A percentile compares a stretch with the other conserved stretches of the same genome.
phyloP scores from a whole-genome alignment of 2,888 invertebrate genomes.

The Altica lythri region DNA sequence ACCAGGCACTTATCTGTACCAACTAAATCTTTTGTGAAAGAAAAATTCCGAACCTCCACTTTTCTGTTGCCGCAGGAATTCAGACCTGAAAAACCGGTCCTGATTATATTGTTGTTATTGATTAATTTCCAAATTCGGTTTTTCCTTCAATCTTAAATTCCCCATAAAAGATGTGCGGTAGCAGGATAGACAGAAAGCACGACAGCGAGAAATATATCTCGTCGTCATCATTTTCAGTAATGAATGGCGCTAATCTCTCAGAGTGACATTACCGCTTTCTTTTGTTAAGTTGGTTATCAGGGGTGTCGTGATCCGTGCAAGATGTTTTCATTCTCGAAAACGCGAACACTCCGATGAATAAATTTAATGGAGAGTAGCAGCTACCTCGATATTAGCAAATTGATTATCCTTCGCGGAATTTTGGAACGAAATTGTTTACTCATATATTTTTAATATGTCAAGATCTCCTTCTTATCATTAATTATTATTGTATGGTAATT shows the following conservation, averaged over 20 bases:
- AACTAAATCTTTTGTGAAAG: too few species aligned
- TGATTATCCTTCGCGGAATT: too few species aligned
- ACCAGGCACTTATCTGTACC: too few species aligned
- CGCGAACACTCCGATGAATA: conserved; percentile 6
- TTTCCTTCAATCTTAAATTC: conserved; percentile 1
- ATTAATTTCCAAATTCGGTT: background rate
- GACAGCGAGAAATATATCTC: conserved; percentile 19
- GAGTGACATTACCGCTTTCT: conserved; percentile 21
- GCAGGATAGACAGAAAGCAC: conserved; percentile 17
- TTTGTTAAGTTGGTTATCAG: conserved; percentile 19
- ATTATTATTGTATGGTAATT: too few species aligned
- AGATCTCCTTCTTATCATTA: too few species aligned
- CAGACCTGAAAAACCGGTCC: too few species aligned
- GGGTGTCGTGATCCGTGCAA: conserved; percentile 15
- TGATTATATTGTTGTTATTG: too few species aligned
- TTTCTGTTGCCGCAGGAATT: too few species aligned
- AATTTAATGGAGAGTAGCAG: conserved; percentile 1
- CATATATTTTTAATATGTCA: too few species aligned
- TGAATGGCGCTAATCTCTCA: conserved; percentile 22
- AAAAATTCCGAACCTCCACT: too few species aligned
- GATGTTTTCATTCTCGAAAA: conserved; percentile 16
- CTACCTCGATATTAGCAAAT: background rate
- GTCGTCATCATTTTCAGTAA: conserved; percentile 26
- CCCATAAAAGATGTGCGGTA: conserved; percentile 5
- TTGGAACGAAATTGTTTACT: too few species aligned